Percentiles rank a stretch among this genome's conserved stretches.
Conservation (phyloP, 2,797 vertebrate genomes). For the Girardinus metallicus region DNA sequence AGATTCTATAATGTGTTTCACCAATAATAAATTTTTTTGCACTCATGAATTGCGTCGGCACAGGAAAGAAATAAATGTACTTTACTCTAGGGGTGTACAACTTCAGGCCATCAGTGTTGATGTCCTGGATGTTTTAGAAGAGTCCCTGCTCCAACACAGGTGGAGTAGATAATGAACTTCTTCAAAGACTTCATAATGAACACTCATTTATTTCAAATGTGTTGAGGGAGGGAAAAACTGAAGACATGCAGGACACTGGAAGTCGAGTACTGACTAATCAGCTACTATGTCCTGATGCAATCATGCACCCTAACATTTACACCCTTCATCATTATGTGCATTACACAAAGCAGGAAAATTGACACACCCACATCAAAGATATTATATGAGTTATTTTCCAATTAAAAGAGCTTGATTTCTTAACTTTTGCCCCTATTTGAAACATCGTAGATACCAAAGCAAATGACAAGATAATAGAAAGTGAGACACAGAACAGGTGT, state of each 20-base stretch:
- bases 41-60: neutral
- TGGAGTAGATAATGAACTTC: neutral
- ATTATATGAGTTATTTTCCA: neutral
- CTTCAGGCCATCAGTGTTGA: no score
- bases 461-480: neutral
- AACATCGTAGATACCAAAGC: neutral
- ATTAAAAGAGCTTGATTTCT: neutral
- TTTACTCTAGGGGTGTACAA: neutral
- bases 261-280: neutral
- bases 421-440: neutral
- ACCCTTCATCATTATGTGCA: neutral
- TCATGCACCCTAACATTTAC: neutral
- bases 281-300: neutral
- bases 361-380: neutral
- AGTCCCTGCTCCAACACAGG: neutral
- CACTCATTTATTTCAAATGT: no score
- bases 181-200: neutral
- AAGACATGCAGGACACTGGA: neutral
- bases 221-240: no score
- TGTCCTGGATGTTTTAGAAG: no score
- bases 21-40: neutral
- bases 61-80: neutral
- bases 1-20: neutral
- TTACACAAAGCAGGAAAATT: neutral
- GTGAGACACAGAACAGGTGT: neutral